A percentile compares a stretch with the other conserved stretches of the same genome.
phyloP scores from a whole-genome alignment of 53 echinoderm and acorn worm species.

The Holothuria leucospilota region DNA sequence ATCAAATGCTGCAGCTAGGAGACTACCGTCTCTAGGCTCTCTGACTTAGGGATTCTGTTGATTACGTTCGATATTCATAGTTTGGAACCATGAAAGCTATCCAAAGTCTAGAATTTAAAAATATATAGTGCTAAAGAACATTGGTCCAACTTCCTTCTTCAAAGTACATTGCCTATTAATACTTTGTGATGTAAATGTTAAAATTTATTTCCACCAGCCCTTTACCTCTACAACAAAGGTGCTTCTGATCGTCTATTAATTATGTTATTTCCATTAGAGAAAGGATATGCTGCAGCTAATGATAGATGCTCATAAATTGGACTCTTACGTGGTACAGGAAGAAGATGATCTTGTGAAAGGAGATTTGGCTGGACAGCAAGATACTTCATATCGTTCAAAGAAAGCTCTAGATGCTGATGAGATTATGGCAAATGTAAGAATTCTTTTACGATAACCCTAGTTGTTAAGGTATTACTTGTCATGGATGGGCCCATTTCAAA shows the following conservation, averaged over 20 bases:
- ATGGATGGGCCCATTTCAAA: no score
- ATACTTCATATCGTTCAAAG: background rate
- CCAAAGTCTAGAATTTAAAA: no score
- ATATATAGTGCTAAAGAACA: no score
- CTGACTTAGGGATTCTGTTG: no score
- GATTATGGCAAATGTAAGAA: conserved; percentile 62
- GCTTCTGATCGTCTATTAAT: no score
- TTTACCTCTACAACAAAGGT: no score
- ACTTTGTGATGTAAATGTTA: background rate
- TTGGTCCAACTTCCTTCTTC: background rate
- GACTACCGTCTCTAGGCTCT: no score
- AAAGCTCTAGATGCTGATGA: conserved; percentile 51
- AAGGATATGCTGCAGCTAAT: conserved; percentile 66
- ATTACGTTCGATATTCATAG: no score
- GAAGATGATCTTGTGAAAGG: conserved; percentile 22
- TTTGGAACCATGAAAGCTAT: no score
- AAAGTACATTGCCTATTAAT: background rate
- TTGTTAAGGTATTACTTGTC: no score
- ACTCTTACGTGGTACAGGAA: conserved; percentile 14
- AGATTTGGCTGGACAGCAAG: background rate
- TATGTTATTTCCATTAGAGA: conserved; percentile 9
- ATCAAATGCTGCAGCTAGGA: no score
- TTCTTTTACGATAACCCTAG: background rate
- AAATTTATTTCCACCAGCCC: background rate
- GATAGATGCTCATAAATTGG: conserved; percentile 63